Conservation (phyloP, 2,797 vertebrate genomes). For the Hippocampus kuda region DNA sequence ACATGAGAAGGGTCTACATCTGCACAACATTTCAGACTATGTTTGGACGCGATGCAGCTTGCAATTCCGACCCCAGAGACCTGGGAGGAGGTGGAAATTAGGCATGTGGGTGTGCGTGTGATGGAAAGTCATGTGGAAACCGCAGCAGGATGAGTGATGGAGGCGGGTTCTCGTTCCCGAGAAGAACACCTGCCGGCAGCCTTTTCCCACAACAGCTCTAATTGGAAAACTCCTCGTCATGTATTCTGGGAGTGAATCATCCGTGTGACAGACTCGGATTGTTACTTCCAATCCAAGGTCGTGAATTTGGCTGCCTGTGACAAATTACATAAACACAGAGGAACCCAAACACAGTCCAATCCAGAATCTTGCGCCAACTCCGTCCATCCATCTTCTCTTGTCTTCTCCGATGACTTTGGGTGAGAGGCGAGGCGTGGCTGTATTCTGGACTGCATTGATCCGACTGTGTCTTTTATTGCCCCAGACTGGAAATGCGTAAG, state of each 20-base stretch:
- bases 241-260: not conserved
- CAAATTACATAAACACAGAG: not conserved
- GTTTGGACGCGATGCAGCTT: constrained; percentile 58
- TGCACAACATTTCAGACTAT: constrained; percentile 66
- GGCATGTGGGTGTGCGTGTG: constrained; percentile 55
- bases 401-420: not conserved
- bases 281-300: not conserved
- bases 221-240: not conserved
- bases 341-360: not conserved
- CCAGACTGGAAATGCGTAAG: too few relatives aligned
- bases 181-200: constrained; percentile 32
- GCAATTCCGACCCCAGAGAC: constrained; percentile 68
- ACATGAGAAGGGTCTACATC: constrained; percentile 68
- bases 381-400: not conserved
- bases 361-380: not conserved
- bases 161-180: constrained; percentile 29
- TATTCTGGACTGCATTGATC: too few relatives aligned
- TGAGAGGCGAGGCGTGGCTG: too few relatives aligned
- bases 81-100: constrained; percentile 61
- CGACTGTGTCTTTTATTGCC: too few relatives aligned
- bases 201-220: constrained; percentile 20
- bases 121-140: constrained; percentile 54
- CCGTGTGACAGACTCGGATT: not conserved
- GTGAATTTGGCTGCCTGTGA: not conserved
- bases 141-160: constrained; percentile 52